These are phyloP conservation scores for Torymus texanus DNA, from an alignment of 2,888 invertebrate genomes.

Conservation along the genomic window DNA sequence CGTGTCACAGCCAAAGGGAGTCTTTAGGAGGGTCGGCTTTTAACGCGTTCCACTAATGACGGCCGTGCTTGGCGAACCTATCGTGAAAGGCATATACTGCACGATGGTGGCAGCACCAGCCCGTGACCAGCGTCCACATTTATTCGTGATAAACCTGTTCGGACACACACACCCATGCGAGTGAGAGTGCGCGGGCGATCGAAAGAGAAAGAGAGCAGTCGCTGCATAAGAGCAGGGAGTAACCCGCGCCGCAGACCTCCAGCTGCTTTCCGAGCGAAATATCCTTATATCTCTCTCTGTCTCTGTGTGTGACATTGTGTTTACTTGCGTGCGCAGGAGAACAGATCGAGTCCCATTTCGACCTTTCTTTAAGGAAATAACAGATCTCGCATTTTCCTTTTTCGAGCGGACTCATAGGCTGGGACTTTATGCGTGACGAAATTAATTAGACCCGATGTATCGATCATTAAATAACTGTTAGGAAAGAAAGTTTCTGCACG, in stretches of 20 bases:
- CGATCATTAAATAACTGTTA: neutral
- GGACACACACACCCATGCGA: neutral
- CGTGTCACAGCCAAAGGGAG: too few species aligned
- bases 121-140: slow-evolving; percentile 29
- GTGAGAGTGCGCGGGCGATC: neutral
- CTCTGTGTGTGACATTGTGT: too few species aligned
- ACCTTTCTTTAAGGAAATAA: too few species aligned
- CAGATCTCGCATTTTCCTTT: too few species aligned
- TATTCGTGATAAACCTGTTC: slow-evolving; percentile 45
- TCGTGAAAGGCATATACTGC: slow-evolving; percentile 41
- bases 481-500: slow-evolving; percentile 6
- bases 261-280: neutral
- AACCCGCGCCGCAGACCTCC: slow-evolving; percentile 14
- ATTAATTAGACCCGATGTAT: too few species aligned
- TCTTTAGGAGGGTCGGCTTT: too few species aligned
- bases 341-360: too few species aligned
- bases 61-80: neutral
- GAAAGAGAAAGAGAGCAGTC: slow-evolving; percentile 25
- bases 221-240: too few species aligned
- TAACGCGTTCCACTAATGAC: too few species aligned
- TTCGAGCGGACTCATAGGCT: too few species aligned
- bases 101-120: neutral
- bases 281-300: neutral
- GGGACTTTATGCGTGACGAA: too few species aligned
- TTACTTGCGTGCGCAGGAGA: too few species aligned